Evolutionary conservation across 2,113 vertebrate species (phyloP).

Genomic region (Seriola rivoliana): DNA sequence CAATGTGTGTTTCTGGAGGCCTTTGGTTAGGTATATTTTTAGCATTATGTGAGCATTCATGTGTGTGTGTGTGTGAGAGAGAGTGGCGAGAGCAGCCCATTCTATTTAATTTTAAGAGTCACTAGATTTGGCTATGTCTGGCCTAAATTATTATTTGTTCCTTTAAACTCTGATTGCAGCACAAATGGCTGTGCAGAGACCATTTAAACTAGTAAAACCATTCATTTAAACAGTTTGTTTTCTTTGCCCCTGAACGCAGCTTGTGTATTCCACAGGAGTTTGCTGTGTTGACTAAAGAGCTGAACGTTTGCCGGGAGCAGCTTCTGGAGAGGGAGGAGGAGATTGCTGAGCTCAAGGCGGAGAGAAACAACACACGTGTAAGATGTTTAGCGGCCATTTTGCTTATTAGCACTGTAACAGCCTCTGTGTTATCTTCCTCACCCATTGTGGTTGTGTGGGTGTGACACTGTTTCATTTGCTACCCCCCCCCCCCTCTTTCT

Average conservation of each 20-base stretch:
- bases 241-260: conserved; percentile 63
- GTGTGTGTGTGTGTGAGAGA: background rate
- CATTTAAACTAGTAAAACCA: conserved; percentile 42
- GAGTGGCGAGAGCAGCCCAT: background rate
- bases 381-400: conserved; percentile 79
- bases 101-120: conserved; percentile 18
- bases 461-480: conserved; percentile 55
- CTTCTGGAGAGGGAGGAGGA: conserved; percentile 95
- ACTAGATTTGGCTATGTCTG: background rate
- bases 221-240: conserved; percentile 63
- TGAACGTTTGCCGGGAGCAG: conserved; percentile 94
- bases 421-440: conserved; percentile 63
- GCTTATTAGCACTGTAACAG: conserved; percentile 71
- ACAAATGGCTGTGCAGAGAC: conserved; percentile 31
- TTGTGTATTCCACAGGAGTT: conserved; percentile 89
- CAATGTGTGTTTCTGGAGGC: conserved; percentile 30
- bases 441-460: conserved; percentile 68
- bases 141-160: conserved; percentile 24
- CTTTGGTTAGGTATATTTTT: conserved; percentile 37
- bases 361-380: conserved; percentile 93
- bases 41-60: background rate
- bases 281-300: conserved; percentile 93
- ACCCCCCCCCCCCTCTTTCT: conserved; percentile 26
- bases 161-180: conserved; percentile 23
- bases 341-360: conserved; percentile 93